Conservation (phyloP, 2,888 invertebrate species). For the Sphaeridia pumilis region DNA sequence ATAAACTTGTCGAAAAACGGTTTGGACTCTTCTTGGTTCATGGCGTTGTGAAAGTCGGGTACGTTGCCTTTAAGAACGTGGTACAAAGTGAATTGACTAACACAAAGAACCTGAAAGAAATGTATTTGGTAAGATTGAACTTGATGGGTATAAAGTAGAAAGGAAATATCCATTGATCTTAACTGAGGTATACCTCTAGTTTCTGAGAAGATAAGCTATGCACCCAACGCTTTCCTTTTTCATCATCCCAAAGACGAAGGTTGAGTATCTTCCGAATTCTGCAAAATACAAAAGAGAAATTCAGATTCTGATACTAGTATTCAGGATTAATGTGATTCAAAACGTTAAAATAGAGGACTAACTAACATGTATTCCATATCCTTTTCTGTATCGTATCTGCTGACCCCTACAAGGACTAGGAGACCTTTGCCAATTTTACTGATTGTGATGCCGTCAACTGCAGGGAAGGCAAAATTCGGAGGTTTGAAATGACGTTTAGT, state of each 20-base stretch:
- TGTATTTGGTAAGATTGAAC: no score
- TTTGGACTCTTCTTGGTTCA: constrained; percentile 65
- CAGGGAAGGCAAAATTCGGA: no score
- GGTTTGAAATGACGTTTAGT: no score
- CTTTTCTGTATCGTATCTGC: constrained; percentile 57
- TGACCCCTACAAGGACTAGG: constrained; percentile 77
- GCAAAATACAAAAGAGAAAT: no score
- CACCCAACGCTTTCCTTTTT: constrained; percentile 65
- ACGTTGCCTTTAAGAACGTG: constrained; percentile 74
- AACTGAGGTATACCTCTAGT: constrained; percentile 43
- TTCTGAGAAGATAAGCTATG: constrained; percentile 61
- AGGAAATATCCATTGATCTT: no score
- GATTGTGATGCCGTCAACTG: constrained; percentile 65
- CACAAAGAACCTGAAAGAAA: constrained; percentile 48
- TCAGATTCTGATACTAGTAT: no score
- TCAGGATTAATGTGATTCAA: no score
- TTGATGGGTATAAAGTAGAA: no score
- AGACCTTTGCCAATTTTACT: constrained; percentile 70
- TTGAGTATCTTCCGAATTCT: constrained; percentile 72
- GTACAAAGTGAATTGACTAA: constrained; percentile 76
- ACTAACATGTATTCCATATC: constrained; percentile 79
- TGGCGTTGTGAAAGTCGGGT: constrained; percentile 76
- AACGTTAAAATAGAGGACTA: no score
- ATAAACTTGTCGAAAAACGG: constrained; percentile 64
- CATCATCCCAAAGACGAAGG: constrained; percentile 65